A percentile compares a stretch with the other conserved stretches of the same genome.
These are phyloP conservation scores for Trachemys scripta DNA, from an alignment of 2,113 vertebrate genomes.

Conservation along the genomic window DNA sequence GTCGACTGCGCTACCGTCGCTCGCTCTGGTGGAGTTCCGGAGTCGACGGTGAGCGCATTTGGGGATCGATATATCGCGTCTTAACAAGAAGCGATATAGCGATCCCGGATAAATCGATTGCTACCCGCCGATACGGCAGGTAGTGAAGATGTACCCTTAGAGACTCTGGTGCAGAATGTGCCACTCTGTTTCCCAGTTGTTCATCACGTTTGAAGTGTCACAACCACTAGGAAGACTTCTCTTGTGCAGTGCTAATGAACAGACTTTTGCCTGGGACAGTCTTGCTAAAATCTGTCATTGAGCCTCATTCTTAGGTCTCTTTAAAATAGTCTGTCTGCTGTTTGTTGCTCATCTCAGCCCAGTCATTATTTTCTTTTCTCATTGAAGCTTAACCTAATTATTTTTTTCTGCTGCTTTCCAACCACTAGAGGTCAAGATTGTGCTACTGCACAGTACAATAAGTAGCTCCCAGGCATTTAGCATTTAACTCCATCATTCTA, in stretches of 20 bases:
- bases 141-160: neutral
- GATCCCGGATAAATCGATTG: too few relatives aligned
- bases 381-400: neutral
- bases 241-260: neutral
- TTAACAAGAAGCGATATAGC: too few relatives aligned
- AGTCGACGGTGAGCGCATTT: too few relatives aligned
- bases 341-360: neutral
- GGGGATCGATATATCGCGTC: too few relatives aligned
- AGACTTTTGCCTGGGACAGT: neutral
- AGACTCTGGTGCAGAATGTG: neutral
- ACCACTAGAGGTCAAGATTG: slow-evolving; percentile 83
- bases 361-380: rapidly evolving
- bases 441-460: neutral
- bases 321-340: neutral
- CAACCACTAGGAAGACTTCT: rapidly evolving
- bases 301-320: neutral
- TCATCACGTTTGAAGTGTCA: neutral
- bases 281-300: slow-evolving; percentile 7
- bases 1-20: too few relatives aligned
- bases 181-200: rapidly evolving
- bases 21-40: too few relatives aligned
- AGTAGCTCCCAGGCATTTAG: neutral
- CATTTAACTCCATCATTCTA: neutral
- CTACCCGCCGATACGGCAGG: too few relatives aligned
- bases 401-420: neutral